These are phyloP conservation scores for Notechis scutatus DNA, from an alignment of 2,113 vertebrate species.

Conservation along the genomic window DNA sequence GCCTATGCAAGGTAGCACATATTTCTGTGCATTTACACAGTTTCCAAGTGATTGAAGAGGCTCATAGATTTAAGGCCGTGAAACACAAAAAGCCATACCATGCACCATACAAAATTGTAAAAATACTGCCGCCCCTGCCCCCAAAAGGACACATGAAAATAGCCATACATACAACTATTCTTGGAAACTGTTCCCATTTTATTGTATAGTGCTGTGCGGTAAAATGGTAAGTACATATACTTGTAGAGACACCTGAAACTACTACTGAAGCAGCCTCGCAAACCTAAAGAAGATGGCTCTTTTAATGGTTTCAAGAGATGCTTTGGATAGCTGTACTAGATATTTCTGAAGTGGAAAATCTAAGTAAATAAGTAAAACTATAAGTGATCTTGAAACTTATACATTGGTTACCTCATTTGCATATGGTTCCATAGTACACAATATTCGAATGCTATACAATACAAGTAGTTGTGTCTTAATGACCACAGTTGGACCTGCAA, in stretches of 20 bases:
- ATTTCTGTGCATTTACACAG: background rate
- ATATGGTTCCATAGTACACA: background rate
- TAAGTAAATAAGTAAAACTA: background rate
- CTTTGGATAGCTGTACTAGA: background rate
- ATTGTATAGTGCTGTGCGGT: background rate
- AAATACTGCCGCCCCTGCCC: background rate
- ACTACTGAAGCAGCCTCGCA: background rate
- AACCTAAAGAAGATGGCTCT: background rate
- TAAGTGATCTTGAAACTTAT: background rate
- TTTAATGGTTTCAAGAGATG: background rate
- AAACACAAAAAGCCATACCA: background rate
- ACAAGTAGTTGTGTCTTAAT: background rate
- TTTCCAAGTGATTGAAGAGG: background rate
- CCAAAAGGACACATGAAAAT: background rate
- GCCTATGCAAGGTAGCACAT: background rate
- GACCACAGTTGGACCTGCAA: background rate
- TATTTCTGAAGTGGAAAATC: background rate
- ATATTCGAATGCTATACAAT: background rate
- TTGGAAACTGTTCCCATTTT: background rate
- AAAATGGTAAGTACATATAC: background rate
- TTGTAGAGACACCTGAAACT: background rate
- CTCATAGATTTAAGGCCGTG: background rate
- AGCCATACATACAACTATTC: background rate
- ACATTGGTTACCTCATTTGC: background rate
- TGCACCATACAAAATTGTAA: background rate